A percentile compares a stretch with the other conserved stretches of the same genome.
Evolutionary conservation across 2,113 vertebrate genomes (phyloP).

Genomic region (Passer montanus): DNA sequence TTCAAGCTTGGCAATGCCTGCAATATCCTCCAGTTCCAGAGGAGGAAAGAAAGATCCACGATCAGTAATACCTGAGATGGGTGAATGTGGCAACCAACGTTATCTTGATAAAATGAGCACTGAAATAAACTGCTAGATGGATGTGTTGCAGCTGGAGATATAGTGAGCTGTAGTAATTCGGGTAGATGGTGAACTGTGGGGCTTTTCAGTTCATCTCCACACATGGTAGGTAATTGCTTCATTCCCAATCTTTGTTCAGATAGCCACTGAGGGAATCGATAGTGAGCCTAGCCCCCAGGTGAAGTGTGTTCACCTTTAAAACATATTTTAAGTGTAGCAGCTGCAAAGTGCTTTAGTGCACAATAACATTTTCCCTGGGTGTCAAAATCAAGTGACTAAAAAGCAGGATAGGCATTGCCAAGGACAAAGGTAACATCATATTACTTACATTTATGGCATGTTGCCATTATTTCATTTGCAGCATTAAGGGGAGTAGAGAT

Average conservation of each 20-base stretch:
- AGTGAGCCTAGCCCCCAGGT: not conserved
- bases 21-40: not conserved
- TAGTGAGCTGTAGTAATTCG: not conserved
- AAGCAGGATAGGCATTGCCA: not conserved
- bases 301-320: constrained; percentile 31
- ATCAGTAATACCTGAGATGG: not conserved
- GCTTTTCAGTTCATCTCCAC: constrained; percentile 31
- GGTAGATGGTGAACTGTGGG: not conserved
- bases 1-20: not conserved
- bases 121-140: not conserved
- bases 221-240: constrained; percentile 1
- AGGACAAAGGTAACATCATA: not conserved
- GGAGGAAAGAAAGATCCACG: not conserved
- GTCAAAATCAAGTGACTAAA: constrained; percentile 20
- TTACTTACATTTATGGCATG: not conserved
- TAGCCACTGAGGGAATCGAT: constrained; percentile 11
- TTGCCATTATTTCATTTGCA: not conserved
- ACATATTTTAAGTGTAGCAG: constrained; percentile 6
- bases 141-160: not conserved
- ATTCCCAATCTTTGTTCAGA: constrained; percentile 28
- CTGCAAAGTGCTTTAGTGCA: constrained; percentile 12
- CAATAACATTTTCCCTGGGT: constrained; percentile 1
- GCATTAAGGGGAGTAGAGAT: not conserved
- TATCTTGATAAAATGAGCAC: constrained; percentile 10
- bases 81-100: not conserved